Base-by-base conservation (phyloP, 2,888 invertebrate species). In the Chrysolina oricalcia region DNA sequence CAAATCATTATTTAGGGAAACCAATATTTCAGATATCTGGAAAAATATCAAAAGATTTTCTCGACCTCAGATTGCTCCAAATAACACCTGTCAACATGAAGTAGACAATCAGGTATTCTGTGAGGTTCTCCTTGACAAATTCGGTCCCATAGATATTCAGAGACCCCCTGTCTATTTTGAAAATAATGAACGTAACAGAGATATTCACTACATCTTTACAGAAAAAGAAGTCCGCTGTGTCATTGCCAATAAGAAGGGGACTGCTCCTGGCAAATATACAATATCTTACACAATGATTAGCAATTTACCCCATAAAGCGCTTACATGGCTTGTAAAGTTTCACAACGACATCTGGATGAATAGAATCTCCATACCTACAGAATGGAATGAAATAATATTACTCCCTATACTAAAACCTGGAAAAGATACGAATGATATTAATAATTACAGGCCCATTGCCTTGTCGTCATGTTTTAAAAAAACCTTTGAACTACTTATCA, bases 401-500 rank as follows among this genome's bases (percentile, higher is more conserved):
- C 4, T 71, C 11, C 71, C 71, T 13, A 62, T 71, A 21, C 21
- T 64, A 46, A 71, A 71, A 41, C 63, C 62, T 8, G 23, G 41
- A n/a, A n/a, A n/a, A n/a, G n/a, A n/a, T 48, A 71, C 10, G 40
- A 40, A 10, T n/a, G 19, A 63, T 35, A n/a, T 21, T n/a, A 21
- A 17, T 23, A 64, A 64, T 64, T 71, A 71, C 23, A 62, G 71
- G 27, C 71, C 71, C 19, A 64, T 64, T 13, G 23, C 71, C 8
- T 41, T 71, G 40, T 23, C 27, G 3, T 71, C 71, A 3, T 64
- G 62, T 19, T n/a, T 40, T n/a, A 40, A 35, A 13, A 71, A 66
- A 66, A n/a, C 23, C 13, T 64, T 71, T 13, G 64, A 71, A 64
- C n/a, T 23, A 17, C 17, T 71, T n/a, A 63, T 64, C 2, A 62